Evolutionary conservation across 2,113 vertebrate genomes (phyloP), one percentile per base, ranked within the genome.

Genomic region (Chlamydotis undulata): DNA sequence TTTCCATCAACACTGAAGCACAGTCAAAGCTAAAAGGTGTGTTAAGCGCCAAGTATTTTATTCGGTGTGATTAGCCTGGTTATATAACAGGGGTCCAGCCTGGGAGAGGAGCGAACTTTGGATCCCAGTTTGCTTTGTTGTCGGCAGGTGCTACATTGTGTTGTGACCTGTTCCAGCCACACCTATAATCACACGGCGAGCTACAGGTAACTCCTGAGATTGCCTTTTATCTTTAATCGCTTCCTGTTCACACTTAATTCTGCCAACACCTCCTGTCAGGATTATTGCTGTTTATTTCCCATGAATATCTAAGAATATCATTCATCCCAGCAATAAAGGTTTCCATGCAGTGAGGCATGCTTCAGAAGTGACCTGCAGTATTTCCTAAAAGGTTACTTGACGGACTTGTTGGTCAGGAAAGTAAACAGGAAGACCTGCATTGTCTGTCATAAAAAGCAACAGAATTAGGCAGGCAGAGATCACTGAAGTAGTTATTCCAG

Each of bases 241-340:
- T 97, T 96, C 96, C 93, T 94, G 86, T 95, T 97, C 95, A 80
- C 93, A 93, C 88, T 93, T 93, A 88, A 87, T 71, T 89, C 93
- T 96, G 93, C 89, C 91, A 94, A 81, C 94, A 95, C 55, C 96
- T 96, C 90, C 94, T 93, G 77, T 86, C 81, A 91, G 83, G 92
- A 92, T 93, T 95, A 95, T 74, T 96, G 85, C 91, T 94, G 82
- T 93, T 87, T 97, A 96, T 96, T 97, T 96, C 75, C 94, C 91
- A 95, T 95, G 90, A 95, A 96, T 94, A 95, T 93, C 94, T 96
- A 95, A 96, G 94, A 96, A 96, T 95, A 94, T 94, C 81, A 96
- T 96, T 97, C 95, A 96, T 91, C 84, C 68, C 19, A 2, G 94
- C 81, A 89, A 91, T 92, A 93, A 97, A 94, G 55, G 63, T 71